Base-by-base conservation (phyloP, 2,888 invertebrate genomes). In the Cosmia trapezina region DNA sequence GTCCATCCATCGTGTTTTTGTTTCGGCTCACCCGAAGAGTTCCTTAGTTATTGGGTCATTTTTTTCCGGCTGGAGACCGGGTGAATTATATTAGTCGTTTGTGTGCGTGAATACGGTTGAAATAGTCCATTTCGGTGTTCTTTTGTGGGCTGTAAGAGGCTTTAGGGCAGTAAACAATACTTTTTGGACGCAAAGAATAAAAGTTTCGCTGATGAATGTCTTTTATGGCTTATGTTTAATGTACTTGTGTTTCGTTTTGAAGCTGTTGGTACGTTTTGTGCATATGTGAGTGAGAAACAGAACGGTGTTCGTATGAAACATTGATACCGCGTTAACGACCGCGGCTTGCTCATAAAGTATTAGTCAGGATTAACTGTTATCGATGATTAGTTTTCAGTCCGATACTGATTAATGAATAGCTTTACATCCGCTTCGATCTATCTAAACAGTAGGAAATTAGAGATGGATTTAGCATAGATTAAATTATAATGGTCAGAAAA, bases 1-100 rank as follows among this genome's bases (percentile, higher is more conserved):
- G 94, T 94, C 91, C 92, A 93, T 94, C 93, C 87, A 91, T 93
- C 89, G 89, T 90, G 93, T 94, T 94, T 95, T 94, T 94, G 92
- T 90, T 91, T 89, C 88, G 85, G 86, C 87, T 89, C 88, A 89
- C 83, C 86, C 89, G 84, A 88, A 86, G 88, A 92, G 91, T 91
- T 92, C 89, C 89, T 92, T 91, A 90, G 93, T 92, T 93, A 93
- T 93, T 92, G 92, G 92, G 91, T 89, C 79, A 93, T 93, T 94
- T 94, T 93, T 94, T 93, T 88, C 86, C 81, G 68, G 41, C 85
- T 85, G 80, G 86, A 86, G 84, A 81, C 86, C 83, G 88, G 89
- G 92, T 93, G 94, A 94, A 92, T 93, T 93, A 93, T 93, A 90
- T 89, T 76, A 88, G 90, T 88, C 90, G 91, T 91, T 92, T 91